phyloP scores from a whole-genome alignment of 2,113 vertebrate genomes.

The Hassar affinis region DNA sequence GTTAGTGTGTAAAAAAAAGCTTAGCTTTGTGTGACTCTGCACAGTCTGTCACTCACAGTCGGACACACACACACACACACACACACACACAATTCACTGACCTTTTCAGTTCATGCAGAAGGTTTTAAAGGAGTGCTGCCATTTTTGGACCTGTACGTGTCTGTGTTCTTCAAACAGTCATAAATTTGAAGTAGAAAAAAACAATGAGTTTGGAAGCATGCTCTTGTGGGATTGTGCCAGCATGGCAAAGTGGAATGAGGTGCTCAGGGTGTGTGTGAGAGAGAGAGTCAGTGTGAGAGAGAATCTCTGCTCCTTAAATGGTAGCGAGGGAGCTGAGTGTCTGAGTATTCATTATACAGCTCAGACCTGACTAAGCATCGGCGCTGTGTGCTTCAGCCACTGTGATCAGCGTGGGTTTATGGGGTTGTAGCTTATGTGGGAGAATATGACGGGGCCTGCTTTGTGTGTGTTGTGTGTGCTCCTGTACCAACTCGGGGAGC shows the following conservation, averaged over 20 bases:
- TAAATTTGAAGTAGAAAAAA: constrained; percentile 4
- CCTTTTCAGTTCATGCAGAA: background rate
- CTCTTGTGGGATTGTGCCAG: background rate
- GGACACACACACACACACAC: constrained; percentile 21
- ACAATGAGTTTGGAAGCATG: background rate
- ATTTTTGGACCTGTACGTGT: background rate
- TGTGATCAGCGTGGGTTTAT: constrained; percentile 8
- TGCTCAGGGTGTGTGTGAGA: background rate
- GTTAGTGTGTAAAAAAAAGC: constrained; percentile 4
- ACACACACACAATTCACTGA: constrained; percentile 10
- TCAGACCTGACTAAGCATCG: background rate
- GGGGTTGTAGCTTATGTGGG: background rate
- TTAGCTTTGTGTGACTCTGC: constrained; percentile 24
- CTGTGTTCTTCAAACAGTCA: background rate
- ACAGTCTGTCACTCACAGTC: constrained; percentile 28
- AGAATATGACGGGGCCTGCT: background rate
- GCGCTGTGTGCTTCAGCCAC: background rate
- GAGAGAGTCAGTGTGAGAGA: background rate
- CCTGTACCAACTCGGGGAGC: background rate
- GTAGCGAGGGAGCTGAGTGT: background rate
- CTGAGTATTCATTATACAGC: background rate
- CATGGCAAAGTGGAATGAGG: background rate
- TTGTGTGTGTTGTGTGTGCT: background rate
- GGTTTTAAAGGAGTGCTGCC: background rate
- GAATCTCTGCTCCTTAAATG: constrained; percentile 31